phyloP scores from a whole-genome alignment of 2,888 invertebrate species.

The Piscicola geometra region DNA sequence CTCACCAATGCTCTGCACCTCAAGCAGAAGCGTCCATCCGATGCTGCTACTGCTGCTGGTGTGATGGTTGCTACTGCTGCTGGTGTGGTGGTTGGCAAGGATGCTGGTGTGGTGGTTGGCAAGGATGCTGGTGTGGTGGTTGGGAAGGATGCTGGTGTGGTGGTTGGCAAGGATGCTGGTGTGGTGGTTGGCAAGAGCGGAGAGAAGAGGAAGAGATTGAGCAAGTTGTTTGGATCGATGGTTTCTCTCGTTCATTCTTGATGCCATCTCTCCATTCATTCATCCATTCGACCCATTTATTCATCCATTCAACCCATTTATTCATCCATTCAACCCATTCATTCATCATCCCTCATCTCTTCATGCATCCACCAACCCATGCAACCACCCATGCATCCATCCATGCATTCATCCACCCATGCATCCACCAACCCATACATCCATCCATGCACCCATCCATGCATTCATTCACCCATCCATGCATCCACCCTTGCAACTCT shows the following conservation, averaged over 20 bases:
- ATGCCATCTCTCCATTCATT: neutral
- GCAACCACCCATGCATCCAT: no score
- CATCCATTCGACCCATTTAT: no score
- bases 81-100: neutral
- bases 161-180: neutral
- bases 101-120: neutral
- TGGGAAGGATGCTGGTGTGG: neutral
- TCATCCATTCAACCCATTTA: no score
- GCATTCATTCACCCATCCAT: neutral
- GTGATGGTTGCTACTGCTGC: neutral
- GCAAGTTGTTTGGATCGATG: constrained; percentile 16
- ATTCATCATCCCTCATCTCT: no score
- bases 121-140: neutral
- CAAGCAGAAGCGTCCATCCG: neutral
- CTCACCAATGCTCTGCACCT: neutral
- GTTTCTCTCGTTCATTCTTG: constrained; percentile 22
- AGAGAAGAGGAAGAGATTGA: neutral
- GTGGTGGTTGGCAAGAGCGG: neutral
- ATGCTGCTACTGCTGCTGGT: neutral
- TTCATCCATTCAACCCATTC: no score
- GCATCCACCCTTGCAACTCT: neutral
- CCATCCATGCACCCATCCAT: no score
- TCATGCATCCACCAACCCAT: no score
- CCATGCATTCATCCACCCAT: no score
- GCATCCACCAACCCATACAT: no score